phyloP scores from a whole-genome alignment of 2,888 invertebrate species.

The Chalcis sispes region DNA sequence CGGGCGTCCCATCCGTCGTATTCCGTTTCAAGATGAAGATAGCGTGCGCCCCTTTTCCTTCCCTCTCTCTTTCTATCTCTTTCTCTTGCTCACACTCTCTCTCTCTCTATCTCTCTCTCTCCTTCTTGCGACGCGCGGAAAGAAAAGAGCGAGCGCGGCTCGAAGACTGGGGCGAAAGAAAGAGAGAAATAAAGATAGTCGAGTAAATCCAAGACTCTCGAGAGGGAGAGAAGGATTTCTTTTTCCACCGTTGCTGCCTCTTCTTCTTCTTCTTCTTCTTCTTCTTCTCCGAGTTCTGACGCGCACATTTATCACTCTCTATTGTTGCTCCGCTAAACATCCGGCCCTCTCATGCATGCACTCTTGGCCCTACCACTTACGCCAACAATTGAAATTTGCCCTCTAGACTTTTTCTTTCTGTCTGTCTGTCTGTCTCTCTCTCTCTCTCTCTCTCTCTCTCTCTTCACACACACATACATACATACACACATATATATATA shows the following conservation, averaged over 20 bases:
- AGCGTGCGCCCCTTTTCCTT: conserved; percentile 64
- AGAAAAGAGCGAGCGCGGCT: conserved; percentile 50
- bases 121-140: background rate
- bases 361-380: conserved; percentile 1
- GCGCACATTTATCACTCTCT: conserved; percentile 72
- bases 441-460: too few relatives aligned
- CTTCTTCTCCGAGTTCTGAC: conserved; percentile 65
- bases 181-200: conserved; percentile 35
- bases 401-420: too few relatives aligned
- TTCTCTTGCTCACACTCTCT: conserved; percentile 40
- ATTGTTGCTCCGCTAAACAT: conserved; percentile 71
- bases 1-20: conserved; percentile 68
- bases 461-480: too few relatives aligned
- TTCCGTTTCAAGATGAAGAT: conserved; percentile 75
- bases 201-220: conserved; percentile 16
- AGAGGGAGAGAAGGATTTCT: conserved; percentile 8
- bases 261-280: conserved; percentile 59
- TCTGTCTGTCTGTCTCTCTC: too few relatives aligned
- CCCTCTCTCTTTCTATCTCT: too few relatives aligned
- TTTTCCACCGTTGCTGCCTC: background rate
- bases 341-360: conserved; percentile 65
- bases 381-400: conserved; percentile 17
- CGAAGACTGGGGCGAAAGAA: conserved; percentile 54
- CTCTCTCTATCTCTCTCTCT: conserved; percentile 46
- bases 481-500: too few relatives aligned